These are phyloP conservation scores for Teinopalpus imperialis DNA, from an alignment of 2,888 invertebrate genomes.

Conservation along the genomic window DNA sequence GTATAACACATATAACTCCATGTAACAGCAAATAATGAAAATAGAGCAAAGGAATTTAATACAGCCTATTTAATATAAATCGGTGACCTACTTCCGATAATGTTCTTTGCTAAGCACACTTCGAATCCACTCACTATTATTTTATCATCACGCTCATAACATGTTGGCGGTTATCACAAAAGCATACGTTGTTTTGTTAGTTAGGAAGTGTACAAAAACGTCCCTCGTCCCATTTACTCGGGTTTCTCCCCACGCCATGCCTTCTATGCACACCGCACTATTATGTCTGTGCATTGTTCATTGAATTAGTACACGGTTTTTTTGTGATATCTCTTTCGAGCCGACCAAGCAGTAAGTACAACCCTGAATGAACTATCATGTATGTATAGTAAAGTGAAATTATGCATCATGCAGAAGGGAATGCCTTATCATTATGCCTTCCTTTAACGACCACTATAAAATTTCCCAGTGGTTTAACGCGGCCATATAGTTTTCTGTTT, in stretches of 20 bases:
- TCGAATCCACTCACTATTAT: constrained; percentile 15
- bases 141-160: constrained; percentile 25
- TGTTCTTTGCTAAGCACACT: constrained; percentile 3
- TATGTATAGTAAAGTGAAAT: constrained; percentile 26
- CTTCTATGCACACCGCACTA: constrained; percentile 29
- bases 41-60: too few species aligned
- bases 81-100: constrained; percentile 7
- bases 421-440: neutral
- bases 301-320: constrained; percentile 44
- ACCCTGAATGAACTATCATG: constrained; percentile 36
- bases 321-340: constrained; percentile 44
- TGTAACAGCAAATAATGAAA: too few species aligned
- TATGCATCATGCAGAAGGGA: constrained; percentile 14
- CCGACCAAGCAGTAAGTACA: constrained; percentile 44
- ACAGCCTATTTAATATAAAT: neutral
- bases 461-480: too few species aligned
- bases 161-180: constrained; percentile 23
- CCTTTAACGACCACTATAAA: neutral
- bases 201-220: constrained; percentile 44
- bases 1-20: too few species aligned
- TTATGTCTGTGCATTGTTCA: constrained; percentile 50
- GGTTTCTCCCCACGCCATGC: constrained; percentile 11
- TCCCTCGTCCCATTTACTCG: constrained; percentile 32
- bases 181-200: constrained; percentile 35
- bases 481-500: neutral